A percentile compares a stretch with the other conserved stretches of the same genome.
Evolutionary conservation across 2,113 vertebrate species (phyloP).

Genomic region (Tetrax tetrax): DNA sequence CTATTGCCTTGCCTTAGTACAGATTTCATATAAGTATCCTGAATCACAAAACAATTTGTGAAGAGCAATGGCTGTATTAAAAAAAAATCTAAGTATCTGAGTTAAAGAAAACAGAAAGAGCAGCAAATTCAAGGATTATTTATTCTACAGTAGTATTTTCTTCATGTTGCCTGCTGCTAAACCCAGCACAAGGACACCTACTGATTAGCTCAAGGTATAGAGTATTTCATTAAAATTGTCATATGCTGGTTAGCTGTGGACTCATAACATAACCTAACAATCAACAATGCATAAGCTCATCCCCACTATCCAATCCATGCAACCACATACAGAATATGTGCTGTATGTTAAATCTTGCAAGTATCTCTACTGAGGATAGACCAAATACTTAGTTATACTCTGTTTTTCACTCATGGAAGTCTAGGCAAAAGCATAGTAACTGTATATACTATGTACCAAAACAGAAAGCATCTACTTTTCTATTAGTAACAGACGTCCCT

Average conservation of each 20-base stretch:
- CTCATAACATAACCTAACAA: fast-evolving
- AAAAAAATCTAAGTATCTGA: not conserved
- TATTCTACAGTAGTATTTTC: not conserved
- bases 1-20: not conserved
- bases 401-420: not conserved
- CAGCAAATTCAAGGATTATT: not conserved
- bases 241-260: too few species aligned
- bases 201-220: not conserved
- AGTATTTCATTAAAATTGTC: not conserved
- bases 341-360: fast-evolving
- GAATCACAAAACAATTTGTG: not conserved
- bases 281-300: not conserved
- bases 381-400: not conserved
- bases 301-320: fast-evolving
- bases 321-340: fast-evolving
- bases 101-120: not conserved
- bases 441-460: fast-evolving
- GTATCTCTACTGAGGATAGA: fast-evolving
- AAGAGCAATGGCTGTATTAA: not conserved
- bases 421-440: fast-evolving
- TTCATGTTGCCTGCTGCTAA: not conserved
- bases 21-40: not conserved
- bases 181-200: not conserved
- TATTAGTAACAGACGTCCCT: fast-evolving
- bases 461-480: not conserved